Evolutionary conservation across 2,888 invertebrate species (phyloP).

Genomic region (Pseudococcus viburni): DNA sequence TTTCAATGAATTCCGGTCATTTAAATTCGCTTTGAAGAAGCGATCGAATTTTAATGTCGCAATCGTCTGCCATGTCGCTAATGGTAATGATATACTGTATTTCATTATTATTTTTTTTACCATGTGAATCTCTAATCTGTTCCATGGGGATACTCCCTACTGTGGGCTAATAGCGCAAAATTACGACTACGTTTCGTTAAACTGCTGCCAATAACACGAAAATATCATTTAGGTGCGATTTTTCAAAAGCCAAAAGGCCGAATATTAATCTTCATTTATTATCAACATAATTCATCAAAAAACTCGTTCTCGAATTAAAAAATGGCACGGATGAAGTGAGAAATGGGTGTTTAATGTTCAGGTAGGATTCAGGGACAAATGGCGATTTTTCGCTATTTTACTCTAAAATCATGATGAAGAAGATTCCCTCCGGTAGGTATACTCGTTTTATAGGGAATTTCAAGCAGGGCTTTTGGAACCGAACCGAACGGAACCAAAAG

Average conservation of each 20-base stretch:
- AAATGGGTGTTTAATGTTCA: no score
- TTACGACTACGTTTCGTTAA: not conserved
- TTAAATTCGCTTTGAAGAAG: conserved; percentile 5
- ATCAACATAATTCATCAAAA: not conserved
- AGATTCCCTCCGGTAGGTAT: no score
- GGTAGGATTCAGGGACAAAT: no score
- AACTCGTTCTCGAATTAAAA: no score
- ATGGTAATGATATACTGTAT: not conserved
- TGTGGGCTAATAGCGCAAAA: not conserved
- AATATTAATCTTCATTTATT: conserved; percentile 5
- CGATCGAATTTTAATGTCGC: conserved; percentile 33
- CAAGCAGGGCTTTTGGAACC: no score
- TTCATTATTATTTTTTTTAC: conserved; percentile 13
- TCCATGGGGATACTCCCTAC: not conserved
- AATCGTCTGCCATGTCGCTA: not conserved
- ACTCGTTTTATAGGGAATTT: no score
- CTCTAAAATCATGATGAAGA: no score
- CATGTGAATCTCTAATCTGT: not conserved
- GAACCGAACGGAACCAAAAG: no score
- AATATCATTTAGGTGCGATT: not conserved
- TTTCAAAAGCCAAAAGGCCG: not conserved
- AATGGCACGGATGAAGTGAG: no score
- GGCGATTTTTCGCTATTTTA: no score
- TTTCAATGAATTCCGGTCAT: conserved; percentile 40
- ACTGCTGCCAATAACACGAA: conserved; percentile 19